Percentiles rank a stretch among this genome's conserved stretches.
Conservation (phyloP, 1,140 invertebrate species). For the Ceratina australensis region DNA sequence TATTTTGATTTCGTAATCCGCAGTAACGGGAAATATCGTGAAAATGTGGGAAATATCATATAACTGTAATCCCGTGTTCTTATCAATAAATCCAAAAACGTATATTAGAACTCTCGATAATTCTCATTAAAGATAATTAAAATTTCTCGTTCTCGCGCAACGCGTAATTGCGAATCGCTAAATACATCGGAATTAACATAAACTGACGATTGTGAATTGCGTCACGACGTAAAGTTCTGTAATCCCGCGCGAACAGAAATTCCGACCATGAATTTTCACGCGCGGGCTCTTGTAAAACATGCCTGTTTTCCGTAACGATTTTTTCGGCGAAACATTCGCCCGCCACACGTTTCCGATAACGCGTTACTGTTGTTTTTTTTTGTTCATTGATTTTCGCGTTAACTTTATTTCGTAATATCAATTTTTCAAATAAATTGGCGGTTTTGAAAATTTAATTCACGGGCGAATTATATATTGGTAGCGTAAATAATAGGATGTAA, state of each 20-base stretch:
- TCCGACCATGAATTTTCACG: not conserved
- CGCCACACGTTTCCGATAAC: too few relatives aligned
- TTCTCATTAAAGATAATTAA: slow-evolving; percentile 29
- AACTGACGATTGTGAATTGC: slow-evolving; percentile 5
- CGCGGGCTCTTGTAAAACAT: not conserved
- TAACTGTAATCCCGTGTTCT: not conserved
- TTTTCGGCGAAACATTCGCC: too few relatives aligned
- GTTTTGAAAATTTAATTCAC: too few relatives aligned
- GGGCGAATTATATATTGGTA: too few relatives aligned
- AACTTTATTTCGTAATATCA: too few relatives aligned
- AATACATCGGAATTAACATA: slow-evolving; percentile 22
- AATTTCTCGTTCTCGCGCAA: slow-evolving; percentile 19
- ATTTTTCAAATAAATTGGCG: too few relatives aligned
- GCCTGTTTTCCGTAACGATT: not conserved
- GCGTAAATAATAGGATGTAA: too few relatives aligned
- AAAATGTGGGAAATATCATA: not conserved
- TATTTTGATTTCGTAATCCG: too few relatives aligned
- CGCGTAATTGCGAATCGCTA: not conserved
- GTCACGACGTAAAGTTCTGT: not conserved
- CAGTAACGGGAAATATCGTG: too few relatives aligned
- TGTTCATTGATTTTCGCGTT: too few relatives aligned
- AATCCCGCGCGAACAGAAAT: not conserved
- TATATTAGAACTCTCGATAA: slow-evolving; percentile 30
- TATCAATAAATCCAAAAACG: too few relatives aligned
- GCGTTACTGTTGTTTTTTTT: too few relatives aligned